A percentile compares a stretch with the other conserved stretches of the same genome.
Evolutionary conservation across 2,888 invertebrate genomes (phyloP).

Genomic region (Tipula helvola): DNA sequence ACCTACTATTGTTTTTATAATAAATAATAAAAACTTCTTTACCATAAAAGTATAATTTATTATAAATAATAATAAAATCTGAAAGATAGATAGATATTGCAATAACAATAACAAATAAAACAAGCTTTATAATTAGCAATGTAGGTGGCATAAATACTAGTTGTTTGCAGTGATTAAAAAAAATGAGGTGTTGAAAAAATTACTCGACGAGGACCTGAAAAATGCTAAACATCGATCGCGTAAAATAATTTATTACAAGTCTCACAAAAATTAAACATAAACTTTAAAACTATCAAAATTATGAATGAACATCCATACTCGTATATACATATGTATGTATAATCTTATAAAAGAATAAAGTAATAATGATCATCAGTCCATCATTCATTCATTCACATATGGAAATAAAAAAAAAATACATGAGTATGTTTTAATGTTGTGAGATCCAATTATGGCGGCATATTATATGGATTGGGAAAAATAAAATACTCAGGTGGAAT

Average conservation of each 20-base stretch:
- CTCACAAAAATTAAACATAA: background rate
- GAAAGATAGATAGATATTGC: background rate
- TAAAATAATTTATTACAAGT: background rate
- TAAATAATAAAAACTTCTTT: background rate
- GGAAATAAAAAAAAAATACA: background rate
- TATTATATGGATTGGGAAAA: background rate
- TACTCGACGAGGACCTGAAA: background rate
- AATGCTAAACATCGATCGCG: background rate
- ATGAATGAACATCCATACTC: background rate
- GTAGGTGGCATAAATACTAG: background rate
- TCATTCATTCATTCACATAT: background rate
- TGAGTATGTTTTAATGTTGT: background rate
- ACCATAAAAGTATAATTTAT: background rate
- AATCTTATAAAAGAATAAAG: background rate
- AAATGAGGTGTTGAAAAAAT: background rate
- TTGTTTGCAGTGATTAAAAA: background rate
- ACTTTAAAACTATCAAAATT: background rate
- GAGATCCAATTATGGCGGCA: background rate
- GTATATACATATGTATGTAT: too few species aligned
- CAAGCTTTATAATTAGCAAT: background rate
- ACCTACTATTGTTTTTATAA: constrained; percentile 4
- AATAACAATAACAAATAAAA: background rate
- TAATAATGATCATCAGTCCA: background rate
- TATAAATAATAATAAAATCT: background rate
- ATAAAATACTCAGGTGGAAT: background rate